These are phyloP conservation scores for Lasioglossum marginatum DNA, from an alignment of 2,888 invertebrate genomes.

Conservation along the genomic window DNA sequence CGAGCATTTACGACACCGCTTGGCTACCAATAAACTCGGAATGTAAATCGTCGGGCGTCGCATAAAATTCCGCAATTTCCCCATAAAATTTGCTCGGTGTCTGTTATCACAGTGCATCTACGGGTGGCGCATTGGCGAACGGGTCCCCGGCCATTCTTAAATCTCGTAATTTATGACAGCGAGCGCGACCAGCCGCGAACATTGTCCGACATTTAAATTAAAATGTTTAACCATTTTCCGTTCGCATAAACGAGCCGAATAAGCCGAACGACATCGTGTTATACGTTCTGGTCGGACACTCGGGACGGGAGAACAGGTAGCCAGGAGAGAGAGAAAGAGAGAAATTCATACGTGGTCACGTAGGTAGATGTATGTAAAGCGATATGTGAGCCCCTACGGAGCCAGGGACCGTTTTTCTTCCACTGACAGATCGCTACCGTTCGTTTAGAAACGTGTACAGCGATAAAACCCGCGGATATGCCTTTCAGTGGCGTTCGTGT, in stretches of 20 bases:
- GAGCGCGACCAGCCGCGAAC: conserved; percentile 10
- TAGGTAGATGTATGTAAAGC: conserved; percentile 57
- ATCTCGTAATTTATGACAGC: not conserved
- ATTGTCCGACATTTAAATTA: conserved; percentile 31
- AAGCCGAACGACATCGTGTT: conserved; percentile 42
- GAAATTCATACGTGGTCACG: conserved; percentile 54
- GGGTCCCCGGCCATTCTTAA: not conserved
- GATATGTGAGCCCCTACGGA: conserved; percentile 49
- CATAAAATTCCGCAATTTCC: conserved; percentile 4
- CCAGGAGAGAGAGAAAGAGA: conserved; percentile 26
- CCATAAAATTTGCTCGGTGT: not conserved
- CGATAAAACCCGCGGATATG: conserved; percentile 59
- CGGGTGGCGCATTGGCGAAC: not conserved
- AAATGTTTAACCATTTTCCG: conserved; percentile 28
- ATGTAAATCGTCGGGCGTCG: not conserved
- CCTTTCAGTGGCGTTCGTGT: conserved; percentile 56
- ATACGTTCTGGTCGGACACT: conserved; percentile 37
- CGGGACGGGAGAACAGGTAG: conserved; percentile 29
- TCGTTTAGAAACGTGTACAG: conserved; percentile 69
- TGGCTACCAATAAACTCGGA: conserved; percentile 6
- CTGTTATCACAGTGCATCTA: conserved; percentile 13
- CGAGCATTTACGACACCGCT: not conserved
- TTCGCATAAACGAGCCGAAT: not conserved
- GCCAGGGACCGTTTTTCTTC: conserved; percentile 69
- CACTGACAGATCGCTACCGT: conserved; percentile 77